Conservation (phyloP, 2,888 invertebrate genomes). For the Maniola hyperantus region DNA sequence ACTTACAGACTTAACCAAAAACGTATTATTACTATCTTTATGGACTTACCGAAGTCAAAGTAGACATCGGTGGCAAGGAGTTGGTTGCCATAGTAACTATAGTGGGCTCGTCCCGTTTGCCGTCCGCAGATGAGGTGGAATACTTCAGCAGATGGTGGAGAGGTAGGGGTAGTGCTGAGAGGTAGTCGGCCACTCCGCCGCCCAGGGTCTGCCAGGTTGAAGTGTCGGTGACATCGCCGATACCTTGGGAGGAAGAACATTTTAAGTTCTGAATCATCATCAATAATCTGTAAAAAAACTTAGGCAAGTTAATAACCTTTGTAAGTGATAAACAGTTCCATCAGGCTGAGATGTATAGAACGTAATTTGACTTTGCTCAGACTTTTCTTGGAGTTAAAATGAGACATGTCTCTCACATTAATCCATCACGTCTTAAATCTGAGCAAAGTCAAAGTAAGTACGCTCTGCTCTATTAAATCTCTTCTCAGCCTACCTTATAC, state of each 20-base stretch:
- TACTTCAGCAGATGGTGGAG: conserved; percentile 93
- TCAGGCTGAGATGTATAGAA: too few species aligned
- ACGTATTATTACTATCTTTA: background rate
- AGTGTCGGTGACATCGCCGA: conserved; percentile 73
- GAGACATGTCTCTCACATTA: too few species aligned
- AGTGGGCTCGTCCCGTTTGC: conserved; percentile 86
- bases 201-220: conserved; percentile 89
- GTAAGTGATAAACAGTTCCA: too few species aligned
- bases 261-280: background rate
- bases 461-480: too few species aligned
- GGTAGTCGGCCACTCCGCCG: conserved; percentile 92
- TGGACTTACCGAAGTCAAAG: conserved; percentile 53
- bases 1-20: too few species aligned
- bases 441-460: too few species aligned
- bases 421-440: too few species aligned
- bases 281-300: too few species aligned
- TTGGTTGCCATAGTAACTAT: conserved; percentile 72
- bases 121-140: conserved; percentile 85
- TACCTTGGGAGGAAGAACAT: conserved; percentile 53
- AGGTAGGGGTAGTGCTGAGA: conserved; percentile 91
- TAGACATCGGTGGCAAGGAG: conserved; percentile 56
- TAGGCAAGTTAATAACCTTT: too few species aligned
- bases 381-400: too few species aligned
- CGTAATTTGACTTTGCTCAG: too few species aligned
- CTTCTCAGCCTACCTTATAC: too few species aligned